Conservation (phyloP, 2,113 vertebrate genomes). For the Pachyramphus minor region DNA sequence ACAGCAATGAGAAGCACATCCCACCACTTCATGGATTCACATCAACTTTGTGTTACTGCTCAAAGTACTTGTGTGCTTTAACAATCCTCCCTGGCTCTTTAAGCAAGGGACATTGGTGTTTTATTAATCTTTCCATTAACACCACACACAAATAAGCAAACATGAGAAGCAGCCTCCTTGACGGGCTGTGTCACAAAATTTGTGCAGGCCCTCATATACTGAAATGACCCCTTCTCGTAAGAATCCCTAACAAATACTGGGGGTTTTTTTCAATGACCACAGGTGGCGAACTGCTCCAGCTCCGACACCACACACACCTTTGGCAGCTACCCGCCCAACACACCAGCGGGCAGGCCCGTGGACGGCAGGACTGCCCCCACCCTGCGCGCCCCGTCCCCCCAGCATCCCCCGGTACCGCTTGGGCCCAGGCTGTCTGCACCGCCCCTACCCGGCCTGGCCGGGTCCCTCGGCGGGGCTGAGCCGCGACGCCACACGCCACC, state of each 20-base stretch:
- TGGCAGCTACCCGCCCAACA: too few relatives aligned
- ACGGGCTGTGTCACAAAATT: not conserved
- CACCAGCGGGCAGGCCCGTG: fast-evolving
- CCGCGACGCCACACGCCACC: conserved; percentile 77
- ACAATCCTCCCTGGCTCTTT: not conserved
- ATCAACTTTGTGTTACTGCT: not conserved
- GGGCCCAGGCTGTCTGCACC: not conserved
- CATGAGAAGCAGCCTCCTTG: not conserved
- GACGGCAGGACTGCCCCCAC: too few relatives aligned
- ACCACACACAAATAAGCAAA: not conserved
- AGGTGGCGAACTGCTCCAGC: fast-evolving
- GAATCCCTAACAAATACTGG: fast-evolving
- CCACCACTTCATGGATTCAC: not conserved
- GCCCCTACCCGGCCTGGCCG: not conserved
- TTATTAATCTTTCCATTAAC: not conserved
- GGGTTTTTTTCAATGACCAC: fast-evolving
- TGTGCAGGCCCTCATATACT: not conserved
- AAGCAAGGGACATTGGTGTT: not conserved
- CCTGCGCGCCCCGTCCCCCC: fast-evolving
- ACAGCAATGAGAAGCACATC: fast-evolving
- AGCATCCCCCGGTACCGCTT: not conserved
- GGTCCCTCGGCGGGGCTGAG: not conserved
- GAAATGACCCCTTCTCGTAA: fast-evolving
- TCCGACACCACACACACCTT: fast-evolving
- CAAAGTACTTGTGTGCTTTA: not conserved